Evolutionary conservation across 2,888 invertebrate species (phyloP), one percentile per base, ranked within the genome.

Genomic region (Tortrix viridana): DNA sequence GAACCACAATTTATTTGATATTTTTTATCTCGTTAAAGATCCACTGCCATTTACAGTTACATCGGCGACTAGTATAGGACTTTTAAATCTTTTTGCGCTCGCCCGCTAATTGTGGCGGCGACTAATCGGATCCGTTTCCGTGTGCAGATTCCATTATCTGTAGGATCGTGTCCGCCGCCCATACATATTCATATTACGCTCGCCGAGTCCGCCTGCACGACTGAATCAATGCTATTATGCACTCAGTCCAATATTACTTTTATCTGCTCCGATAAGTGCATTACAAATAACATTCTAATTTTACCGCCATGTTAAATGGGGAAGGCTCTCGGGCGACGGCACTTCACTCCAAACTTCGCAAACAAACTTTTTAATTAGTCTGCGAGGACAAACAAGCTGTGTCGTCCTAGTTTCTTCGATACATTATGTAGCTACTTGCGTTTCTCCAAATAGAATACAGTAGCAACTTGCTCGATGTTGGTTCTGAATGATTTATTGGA

Each of bases 331-430:
- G 85, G 85, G 80, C 80, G 83, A 77, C 78, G 80, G 80, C 82
- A 84, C 85, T 86, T 84, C 77, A 70, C 80, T 77, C 77, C 70
- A 76, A 84, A 90, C 79, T 89, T 85, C 74, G 73, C 77, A 79
- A 86, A 88, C 89, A 91, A 92, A 92, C 90, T 91, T 91, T 91
- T 91, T 92, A 92, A 92, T 92, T 92, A 92, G 90, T 89, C 89
- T 86, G 80, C 84, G 82, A 89, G 86, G 84, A 89, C 90, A 90
- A 91, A 89, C 91, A 91, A 86, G 87, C 88, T 84, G 84, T 84
- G 82, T 86, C 88, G 86, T 73, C 85, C 81, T 81, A 83, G 84
- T 83, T 86, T 74, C 75, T 76, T 74, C 80, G 78, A 81, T 80
- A 81, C 79, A 81, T 82, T 58, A 79, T 78, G 77, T 82, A 75